These are phyloP conservation scores for Scortum barcoo DNA, from an alignment of 2,113 vertebrate genomes.

Conservation along the genomic window DNA sequence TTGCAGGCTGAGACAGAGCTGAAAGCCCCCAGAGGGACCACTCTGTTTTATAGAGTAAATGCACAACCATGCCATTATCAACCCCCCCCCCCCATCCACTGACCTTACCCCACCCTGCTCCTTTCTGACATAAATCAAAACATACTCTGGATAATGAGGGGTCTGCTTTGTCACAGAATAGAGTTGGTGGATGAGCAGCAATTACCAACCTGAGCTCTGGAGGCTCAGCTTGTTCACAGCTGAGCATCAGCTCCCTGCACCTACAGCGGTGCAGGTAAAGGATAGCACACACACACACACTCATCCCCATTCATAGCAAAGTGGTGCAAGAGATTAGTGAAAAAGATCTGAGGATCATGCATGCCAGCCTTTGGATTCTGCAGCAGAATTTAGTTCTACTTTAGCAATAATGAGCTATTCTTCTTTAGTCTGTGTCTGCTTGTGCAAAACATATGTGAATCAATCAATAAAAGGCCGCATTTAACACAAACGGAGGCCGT, in stretches of 20 bases:
- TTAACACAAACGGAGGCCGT: neutral
- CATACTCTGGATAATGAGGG: constrained; percentile 41
- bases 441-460: neutral
- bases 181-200: constrained; percentile 44
- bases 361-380: constrained; percentile 1
- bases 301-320: constrained; percentile 21
- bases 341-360: neutral
- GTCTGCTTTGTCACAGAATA: constrained; percentile 31
- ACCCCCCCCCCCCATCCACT: neutral
- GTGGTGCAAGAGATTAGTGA: neutral
- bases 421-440: neutral
- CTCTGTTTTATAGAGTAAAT: constrained; percentile 55
- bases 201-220: constrained; percentile 38
- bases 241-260: constrained; percentile 19
- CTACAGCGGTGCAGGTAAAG: constrained; percentile 41
- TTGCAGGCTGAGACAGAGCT: constrained; percentile 34
- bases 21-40: constrained; percentile 44
- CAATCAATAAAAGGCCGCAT: neutral
- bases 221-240: constrained; percentile 33
- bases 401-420: neutral
- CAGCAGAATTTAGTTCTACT: constrained; percentile 3
- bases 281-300: neutral
- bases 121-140: constrained; percentile 61
- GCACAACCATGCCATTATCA: constrained; percentile 42
- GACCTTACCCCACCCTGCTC: constrained; percentile 27